Conservation (phyloP, 2,113 vertebrate species). For the Strigops habroptila region DNA sequence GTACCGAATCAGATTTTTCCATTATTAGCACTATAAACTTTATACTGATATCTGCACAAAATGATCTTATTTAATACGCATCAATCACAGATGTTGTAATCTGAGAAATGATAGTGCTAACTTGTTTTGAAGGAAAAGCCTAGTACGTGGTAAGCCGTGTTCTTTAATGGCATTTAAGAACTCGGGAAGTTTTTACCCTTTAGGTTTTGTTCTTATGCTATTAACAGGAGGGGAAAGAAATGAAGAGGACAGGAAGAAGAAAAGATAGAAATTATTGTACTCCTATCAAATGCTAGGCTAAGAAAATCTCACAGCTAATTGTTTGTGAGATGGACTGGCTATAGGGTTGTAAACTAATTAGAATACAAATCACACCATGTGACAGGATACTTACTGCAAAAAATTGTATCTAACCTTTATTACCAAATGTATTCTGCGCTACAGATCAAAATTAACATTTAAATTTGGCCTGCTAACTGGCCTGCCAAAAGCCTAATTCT, state of each 20-base stretch:
- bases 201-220: neutral
- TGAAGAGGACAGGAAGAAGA: neutral
- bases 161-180: slow-evolving; percentile 14
- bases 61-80: neutral
- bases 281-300: neutral
- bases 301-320: slow-evolving; percentile 18
- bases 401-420: neutral
- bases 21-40: slow-evolving; percentile 29
- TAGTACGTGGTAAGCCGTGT: neutral
- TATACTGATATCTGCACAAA: neutral
- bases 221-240: neutral
- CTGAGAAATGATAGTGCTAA: slow-evolving; percentile 6
- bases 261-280: slow-evolving; percentile 6
- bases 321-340: slow-evolving; percentile 27
- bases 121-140: neutral
- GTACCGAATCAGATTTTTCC: neutral
- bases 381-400: neutral
- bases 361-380: neutral
- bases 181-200: neutral
- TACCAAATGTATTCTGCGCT: neutral
- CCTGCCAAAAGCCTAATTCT: neutral
- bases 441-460: slow-evolving; percentile 33
- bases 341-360: slow-evolving; percentile 36
- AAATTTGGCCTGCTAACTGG: neutral
- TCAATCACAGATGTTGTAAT: slow-evolving; percentile 13